Conservation (phyloP, 1,140 invertebrate genomes). For the Caerostris darwini region DNA sequence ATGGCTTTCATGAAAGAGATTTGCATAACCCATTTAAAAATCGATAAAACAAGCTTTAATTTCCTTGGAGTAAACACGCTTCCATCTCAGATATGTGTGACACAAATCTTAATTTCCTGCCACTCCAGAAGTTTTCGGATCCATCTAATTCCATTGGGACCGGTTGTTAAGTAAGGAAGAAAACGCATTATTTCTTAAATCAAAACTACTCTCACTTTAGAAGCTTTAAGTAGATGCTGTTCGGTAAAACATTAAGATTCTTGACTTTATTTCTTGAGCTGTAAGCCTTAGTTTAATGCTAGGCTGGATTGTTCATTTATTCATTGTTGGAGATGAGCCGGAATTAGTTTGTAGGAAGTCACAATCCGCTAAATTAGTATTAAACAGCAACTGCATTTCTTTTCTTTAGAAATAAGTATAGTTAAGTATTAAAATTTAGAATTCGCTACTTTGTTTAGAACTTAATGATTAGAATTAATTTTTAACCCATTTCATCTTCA, state of each 20-base stretch:
- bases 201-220: background rate
- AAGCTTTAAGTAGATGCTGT: background rate
- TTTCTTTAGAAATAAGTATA: too few relatives aligned
- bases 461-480: too few relatives aligned
- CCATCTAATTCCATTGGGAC: background rate
- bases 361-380: too few relatives aligned
- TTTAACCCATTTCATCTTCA: too few relatives aligned
- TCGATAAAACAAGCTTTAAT: background rate
- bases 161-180: background rate
- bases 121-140: background rate
- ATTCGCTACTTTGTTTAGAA: too few relatives aligned
- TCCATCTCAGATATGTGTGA: background rate
- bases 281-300: background rate
- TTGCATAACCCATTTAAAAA: too few relatives aligned
- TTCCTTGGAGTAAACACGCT: background rate
- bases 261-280: background rate
- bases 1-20: too few relatives aligned
- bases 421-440: too few relatives aligned
- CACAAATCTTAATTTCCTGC: slow-evolving; percentile 4
- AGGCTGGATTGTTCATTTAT: background rate
- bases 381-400: too few relatives aligned
- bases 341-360: too few relatives aligned
- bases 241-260: background rate
- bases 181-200: background rate
- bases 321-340: background rate